A percentile compares a stretch with the other conserved stretches of the same genome.
These are phyloP conservation scores for Calameuta idolon DNA, from an alignment of 2,888 invertebrate species.

Conservation along the genomic window DNA sequence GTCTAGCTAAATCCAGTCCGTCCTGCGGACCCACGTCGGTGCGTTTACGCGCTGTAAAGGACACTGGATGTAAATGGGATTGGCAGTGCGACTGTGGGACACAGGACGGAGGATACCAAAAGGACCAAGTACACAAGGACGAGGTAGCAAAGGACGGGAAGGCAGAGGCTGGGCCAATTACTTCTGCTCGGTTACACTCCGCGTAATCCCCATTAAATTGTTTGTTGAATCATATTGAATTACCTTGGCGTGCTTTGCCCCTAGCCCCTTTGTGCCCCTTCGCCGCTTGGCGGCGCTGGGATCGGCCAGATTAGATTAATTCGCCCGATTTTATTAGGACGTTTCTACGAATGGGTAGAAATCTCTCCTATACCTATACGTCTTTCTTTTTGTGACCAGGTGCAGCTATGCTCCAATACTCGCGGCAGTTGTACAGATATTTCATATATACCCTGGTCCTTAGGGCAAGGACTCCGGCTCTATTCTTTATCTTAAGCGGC, in stretches of 20 bases:
- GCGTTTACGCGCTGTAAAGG: not conserved
- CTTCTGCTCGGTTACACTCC: conserved; percentile 43
- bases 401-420: conserved; percentile 2
- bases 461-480: conserved; percentile 21
- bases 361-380: conserved; percentile 10
- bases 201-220: conserved; percentile 55
- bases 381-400: conserved; percentile 8
- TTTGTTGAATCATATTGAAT: conserved; percentile 59
- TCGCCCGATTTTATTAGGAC: conserved; percentile 57
- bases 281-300: conserved; percentile 33
- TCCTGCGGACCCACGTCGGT: not conserved
- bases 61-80: not conserved
- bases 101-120: conserved; percentile 2
- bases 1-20: not conserved
- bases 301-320: conserved; percentile 57
- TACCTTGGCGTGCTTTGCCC: conserved; percentile 39
- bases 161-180: conserved; percentile 35
- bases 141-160: conserved; percentile 17
- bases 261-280: conserved; percentile 47
- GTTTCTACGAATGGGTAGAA: conserved; percentile 34
- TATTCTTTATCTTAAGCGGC: conserved; percentile 47
- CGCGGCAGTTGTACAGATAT: not conserved
- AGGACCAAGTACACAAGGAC: conserved; percentile 1
- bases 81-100: not conserved
- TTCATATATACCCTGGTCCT: not conserved